Evolutionary conservation across 2,797 vertebrate genomes (phyloP).

Genomic region (Pseudochirops corinnae): DNA sequence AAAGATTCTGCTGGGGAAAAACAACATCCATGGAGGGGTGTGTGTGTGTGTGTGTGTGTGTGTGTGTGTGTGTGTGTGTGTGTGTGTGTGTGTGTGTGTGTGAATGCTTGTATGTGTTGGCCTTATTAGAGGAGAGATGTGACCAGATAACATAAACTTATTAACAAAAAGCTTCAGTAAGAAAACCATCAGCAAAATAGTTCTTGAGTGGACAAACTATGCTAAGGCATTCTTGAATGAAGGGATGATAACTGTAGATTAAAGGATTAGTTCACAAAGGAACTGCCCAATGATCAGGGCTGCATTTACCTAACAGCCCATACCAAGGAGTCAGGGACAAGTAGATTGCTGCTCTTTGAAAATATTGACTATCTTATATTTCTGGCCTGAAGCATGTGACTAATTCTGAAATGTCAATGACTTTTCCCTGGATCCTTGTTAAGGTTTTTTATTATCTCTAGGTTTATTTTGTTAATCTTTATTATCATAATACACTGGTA

Average conservation of each 20-base stretch:
- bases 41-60: not conserved
- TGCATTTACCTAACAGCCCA: not conserved
- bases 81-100: not conserved
- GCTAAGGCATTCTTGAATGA: not conserved
- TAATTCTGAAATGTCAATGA: not conserved
- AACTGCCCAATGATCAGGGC: not conserved
- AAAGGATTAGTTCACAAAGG: not conserved
- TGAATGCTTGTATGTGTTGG: constrained; percentile 18
- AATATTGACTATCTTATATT: not conserved
- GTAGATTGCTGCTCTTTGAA: not conserved
- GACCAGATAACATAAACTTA: constrained; percentile 21
- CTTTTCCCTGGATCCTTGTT: not conserved
- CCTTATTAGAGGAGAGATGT: constrained; percentile 33
- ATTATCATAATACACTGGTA: not conserved
- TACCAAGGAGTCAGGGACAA: not conserved
- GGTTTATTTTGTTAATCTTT: not conserved
- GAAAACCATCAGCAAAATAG: constrained; percentile 50
- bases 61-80: not conserved
- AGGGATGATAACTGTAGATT: not conserved
- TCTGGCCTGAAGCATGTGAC: not conserved
- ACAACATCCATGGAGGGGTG: not conserved
- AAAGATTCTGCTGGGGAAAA: not conserved
- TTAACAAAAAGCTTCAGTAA: constrained; percentile 1
- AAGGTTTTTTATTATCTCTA: not conserved
- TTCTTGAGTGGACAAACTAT: not conserved